Conservation (phyloP, 2,113 vertebrate genomes). For the Panthera uncia region DNA sequence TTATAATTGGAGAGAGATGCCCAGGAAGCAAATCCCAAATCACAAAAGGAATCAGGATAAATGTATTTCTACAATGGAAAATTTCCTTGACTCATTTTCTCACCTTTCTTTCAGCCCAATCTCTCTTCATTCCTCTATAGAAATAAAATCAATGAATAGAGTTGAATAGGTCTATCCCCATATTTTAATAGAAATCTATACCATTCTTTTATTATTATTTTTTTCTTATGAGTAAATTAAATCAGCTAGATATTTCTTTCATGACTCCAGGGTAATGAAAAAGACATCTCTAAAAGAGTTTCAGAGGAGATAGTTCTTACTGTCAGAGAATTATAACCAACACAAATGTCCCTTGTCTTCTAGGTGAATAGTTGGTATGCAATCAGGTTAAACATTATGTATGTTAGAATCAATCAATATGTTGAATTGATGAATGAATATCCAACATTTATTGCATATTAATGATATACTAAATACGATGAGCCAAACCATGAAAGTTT, state of each 20-base stretch:
- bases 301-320: not conserved
- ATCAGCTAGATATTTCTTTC: not conserved
- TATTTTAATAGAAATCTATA: not conserved
- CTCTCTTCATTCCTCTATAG: not conserved
- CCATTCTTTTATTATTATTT: not conserved
- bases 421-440: not conserved
- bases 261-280: not conserved
- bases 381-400: not conserved
- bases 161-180: not conserved
- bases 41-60: not conserved
- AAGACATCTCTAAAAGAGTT: not conserved
- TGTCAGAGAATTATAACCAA: not conserved
- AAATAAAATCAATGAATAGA: not conserved
- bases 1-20: not conserved
- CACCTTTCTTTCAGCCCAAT: not conserved
- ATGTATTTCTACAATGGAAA: not conserved
- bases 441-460: not conserved
- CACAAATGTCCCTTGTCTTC: not conserved
- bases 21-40: not conserved
- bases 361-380: not conserved
- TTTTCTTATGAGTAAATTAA: not conserved
- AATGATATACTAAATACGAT: not conserved
- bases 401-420: not conserved
- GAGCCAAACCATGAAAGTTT: not conserved
- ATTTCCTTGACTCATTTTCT: not conserved